Evolutionary conservation across 2,797 vertebrate species (phyloP), one percentile per base, ranked within the genome.

Genomic region (Macrochelys suwanniensis): DNA sequence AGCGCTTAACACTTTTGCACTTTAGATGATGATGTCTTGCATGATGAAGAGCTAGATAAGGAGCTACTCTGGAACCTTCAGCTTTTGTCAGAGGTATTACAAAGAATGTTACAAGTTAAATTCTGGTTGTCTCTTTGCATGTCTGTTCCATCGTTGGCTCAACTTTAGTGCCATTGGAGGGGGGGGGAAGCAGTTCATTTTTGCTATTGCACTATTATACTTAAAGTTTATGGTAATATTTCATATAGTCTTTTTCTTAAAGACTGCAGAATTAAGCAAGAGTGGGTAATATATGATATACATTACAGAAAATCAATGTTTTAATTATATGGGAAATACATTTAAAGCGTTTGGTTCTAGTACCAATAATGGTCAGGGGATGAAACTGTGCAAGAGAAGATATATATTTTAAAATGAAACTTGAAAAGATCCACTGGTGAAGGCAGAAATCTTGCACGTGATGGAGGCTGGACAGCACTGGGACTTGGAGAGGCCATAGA

Each of bases 1-100:
- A 61, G 57, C 56, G 25, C 68, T 91, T 93, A 16, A 95, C 86
- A 19, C 94, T 97, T 98, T 71, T 97, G 96, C 47, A 91, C 91
- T 97, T 90, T 97, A 99, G 99, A 99, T 98, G 99, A 99, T 93
- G 99, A 99, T 96, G 99, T 99, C 56, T 97, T 99, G 90, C 98
- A 97, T 94, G 99, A 99, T 59, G 99, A 99, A 98, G 99, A 99
- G 84, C 98, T 99, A 88, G 99, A 99, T 98, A 99, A 99, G 96
- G 99, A 99, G 93, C 98, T 99, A 78, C 97, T 99, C 26, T 99
- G 99, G 99, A 99, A 99, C 97, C 99, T 99, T 80, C 99, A 99
- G 94, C 98, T 99, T 84, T 98, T 99, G 88, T 99, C 99, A 93
- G 99, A 99, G 99, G 99, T 99, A 98, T 98, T 77, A 31, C 71